Percentiles rank a stretch among this genome's conserved stretches.
These are phyloP conservation scores for Poliocrania exsul DNA, from an alignment of 2,797 vertebrate species.

Conservation along the genomic window DNA sequence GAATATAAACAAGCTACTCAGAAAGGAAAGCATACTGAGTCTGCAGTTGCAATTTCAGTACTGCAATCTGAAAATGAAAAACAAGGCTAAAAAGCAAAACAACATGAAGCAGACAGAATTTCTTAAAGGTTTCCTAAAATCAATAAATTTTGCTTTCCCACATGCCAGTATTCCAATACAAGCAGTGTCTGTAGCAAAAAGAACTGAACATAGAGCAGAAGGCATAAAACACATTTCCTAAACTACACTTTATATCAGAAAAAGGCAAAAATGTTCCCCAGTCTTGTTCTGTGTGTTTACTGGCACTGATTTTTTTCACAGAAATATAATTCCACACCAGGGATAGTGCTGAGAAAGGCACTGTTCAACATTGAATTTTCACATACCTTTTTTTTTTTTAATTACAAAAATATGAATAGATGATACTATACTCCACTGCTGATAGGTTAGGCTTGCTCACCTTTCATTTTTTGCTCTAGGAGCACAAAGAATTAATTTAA, in stretches of 20 bases:
- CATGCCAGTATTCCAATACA: neutral
- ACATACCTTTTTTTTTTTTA: neutral
- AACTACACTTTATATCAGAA: neutral
- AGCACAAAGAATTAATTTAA: neutral
- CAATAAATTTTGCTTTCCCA: neutral
- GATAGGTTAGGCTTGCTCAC: neutral
- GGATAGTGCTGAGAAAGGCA: neutral
- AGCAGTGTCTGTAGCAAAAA: neutral
- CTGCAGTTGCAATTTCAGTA: neutral
- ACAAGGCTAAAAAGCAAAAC: neutral
- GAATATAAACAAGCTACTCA: neutral
- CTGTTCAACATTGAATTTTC: neutral
- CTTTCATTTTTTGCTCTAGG: neutral
- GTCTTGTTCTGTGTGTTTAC: neutral
- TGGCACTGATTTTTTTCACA: neutral
- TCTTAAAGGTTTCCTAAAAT: neutral
- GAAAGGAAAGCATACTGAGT: neutral
- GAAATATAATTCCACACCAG: neutral
- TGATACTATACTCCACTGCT: neutral
- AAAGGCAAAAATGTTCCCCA: neutral
- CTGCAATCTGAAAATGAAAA: neutral
- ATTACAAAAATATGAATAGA: neutral
- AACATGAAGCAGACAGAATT: neutral
- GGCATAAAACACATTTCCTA: rapidly evolving
- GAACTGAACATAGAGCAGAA: neutral